Percentiles rank a stretch among this genome's conserved stretches.
Evolutionary conservation across 2,113 vertebrate genomes (phyloP).

Genomic region (Oryzias celebensis): DNA sequence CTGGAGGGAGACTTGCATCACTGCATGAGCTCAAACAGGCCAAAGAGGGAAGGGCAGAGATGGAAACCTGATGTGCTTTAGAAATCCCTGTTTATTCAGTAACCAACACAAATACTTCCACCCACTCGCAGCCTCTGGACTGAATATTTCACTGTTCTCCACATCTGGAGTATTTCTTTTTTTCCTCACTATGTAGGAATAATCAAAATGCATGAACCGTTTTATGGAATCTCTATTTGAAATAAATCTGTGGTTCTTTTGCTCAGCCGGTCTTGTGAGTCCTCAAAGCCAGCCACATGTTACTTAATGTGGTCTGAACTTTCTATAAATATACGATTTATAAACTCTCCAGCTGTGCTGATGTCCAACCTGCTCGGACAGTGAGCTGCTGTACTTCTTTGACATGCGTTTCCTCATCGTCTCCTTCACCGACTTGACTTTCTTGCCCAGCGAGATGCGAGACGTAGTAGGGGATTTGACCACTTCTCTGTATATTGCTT

Average conservation of each 20-base stretch:
- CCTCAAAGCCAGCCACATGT: not conserved
- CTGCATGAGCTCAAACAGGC: constrained; percentile 54
- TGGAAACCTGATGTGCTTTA: constrained; percentile 28
- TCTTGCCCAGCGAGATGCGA: constrained; percentile 95
- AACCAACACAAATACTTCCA: constrained; percentile 70
- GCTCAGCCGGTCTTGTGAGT: not conserved
- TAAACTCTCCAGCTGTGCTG: not conserved
- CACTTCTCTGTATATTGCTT: constrained; percentile 91
- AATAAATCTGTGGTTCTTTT: constrained; percentile 3
- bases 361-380: constrained; percentile 88
- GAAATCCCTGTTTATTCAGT: constrained; percentile 62
- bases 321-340: not conserved
- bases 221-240: constrained; percentile 1
- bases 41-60: constrained; percentile 28
- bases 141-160: constrained; percentile 34
- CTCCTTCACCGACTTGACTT: constrained; percentile 98
- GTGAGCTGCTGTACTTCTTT: constrained; percentile 94
- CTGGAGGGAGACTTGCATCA: constrained; percentile 61
- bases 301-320: not conserved
- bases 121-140: constrained; percentile 54
- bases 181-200: constrained; percentile 6
- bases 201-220: constrained; percentile 3
- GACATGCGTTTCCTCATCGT: constrained; percentile 99
- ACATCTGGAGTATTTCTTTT: constrained; percentile 31
- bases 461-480: constrained; percentile 93